Evolutionary conservation across 2,888 invertebrate genomes (phyloP).

Genomic region (Lysandra bellargus): DNA sequence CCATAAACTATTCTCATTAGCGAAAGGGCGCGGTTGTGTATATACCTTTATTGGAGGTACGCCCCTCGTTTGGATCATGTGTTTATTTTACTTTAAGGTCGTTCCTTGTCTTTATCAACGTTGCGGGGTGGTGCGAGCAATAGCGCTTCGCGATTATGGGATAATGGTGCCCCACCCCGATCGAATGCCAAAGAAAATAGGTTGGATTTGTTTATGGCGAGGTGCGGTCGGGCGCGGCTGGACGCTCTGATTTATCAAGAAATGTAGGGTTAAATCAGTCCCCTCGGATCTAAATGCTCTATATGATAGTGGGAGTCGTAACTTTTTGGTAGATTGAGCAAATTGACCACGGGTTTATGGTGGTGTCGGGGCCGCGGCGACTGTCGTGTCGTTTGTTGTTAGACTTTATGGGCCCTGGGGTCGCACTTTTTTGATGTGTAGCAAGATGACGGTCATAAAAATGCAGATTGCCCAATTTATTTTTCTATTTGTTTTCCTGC

Average conservation of each 20-base stretch:
- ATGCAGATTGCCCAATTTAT: slow-evolving; percentile 1
- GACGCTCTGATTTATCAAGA: slow-evolving; percentile 63
- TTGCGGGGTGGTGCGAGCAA: slow-evolving; percentile 42
- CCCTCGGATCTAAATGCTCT: slow-evolving; percentile 36
- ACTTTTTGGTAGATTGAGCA: slow-evolving; percentile 30
- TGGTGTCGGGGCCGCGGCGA: slow-evolving; percentile 25
- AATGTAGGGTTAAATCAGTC: slow-evolving; percentile 33
- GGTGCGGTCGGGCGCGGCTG: slow-evolving; percentile 63
- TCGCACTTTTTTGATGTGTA: slow-evolving; percentile 17
- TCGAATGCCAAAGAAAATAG: slow-evolving; percentile 67
- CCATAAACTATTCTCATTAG: slow-evolving; percentile 77
- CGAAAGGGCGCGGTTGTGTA: slow-evolving; percentile 71
- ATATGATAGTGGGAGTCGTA: slow-evolving; percentile 31
- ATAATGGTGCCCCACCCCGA: slow-evolving; percentile 64
- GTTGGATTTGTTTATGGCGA: slow-evolving; percentile 59
- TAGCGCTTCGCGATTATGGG: slow-evolving; percentile 59
- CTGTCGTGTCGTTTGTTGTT: slow-evolving; percentile 24
- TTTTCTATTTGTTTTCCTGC: background rate
- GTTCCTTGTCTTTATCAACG: slow-evolving; percentile 67
- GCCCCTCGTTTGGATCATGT: slow-evolving; percentile 71
- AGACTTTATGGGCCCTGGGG: slow-evolving; percentile 18
- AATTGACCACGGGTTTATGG: slow-evolving; percentile 27
- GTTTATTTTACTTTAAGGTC: slow-evolving; percentile 74
- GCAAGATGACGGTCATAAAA: background rate
- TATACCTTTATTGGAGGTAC: slow-evolving; percentile 70